Percentiles rank a stretch among this genome's conserved stretches.
Evolutionary conservation across 2,113 vertebrate species (phyloP).

Genomic region (Grammomys dolichurus): DNA sequence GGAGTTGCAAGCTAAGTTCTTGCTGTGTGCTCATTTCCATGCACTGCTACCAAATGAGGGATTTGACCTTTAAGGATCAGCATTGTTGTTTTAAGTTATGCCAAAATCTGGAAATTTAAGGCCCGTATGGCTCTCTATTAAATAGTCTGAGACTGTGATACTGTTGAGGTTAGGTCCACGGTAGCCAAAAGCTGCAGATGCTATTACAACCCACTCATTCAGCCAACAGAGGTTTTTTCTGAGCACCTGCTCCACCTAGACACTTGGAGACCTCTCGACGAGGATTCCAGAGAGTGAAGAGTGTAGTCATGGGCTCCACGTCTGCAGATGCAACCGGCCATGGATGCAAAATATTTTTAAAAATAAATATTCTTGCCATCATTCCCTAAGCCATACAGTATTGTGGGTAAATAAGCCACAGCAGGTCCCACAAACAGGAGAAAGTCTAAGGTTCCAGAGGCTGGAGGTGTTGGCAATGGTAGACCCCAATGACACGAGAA

Average conservation of each 20-base stretch:
- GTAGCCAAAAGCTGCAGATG: neutral
- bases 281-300: neutral
- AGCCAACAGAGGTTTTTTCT: neutral
- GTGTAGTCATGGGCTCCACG: neutral
- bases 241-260: neutral
- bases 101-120: neutral
- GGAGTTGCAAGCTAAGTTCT: neutral
- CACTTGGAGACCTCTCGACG: neutral
- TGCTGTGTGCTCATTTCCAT: neutral
- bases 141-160: neutral
- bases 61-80: conserved; percentile 20
- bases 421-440: too few relatives aligned
- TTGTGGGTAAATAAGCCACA: too few relatives aligned
- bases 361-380: neutral
- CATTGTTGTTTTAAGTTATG: neutral
- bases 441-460: too few relatives aligned
- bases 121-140: neutral
- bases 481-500: too few relatives aligned
- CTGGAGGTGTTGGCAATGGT: too few relatives aligned
- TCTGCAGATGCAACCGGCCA: neutral
- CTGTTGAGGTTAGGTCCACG: neutral
- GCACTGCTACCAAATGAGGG: neutral
- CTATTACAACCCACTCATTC: neutral
- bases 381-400: neutral
- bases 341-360: neutral